Evolutionary conservation across 2,113 vertebrate genomes (phyloP), one percentile per base, ranked within the genome.

Genomic region (Anguilla japonica): DNA sequence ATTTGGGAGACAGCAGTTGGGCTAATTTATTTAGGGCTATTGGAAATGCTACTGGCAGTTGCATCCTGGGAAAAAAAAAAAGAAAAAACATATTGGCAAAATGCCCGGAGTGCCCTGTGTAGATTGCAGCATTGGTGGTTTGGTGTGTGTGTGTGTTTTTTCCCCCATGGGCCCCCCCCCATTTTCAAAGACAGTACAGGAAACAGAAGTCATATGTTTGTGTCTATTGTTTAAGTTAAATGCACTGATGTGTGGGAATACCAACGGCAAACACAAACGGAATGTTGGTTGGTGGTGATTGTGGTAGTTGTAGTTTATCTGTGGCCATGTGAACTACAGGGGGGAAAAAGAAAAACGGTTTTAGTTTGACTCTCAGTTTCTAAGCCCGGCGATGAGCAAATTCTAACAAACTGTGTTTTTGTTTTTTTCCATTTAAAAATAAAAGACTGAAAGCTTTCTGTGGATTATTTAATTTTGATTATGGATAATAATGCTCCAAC

Each of bases 381-480:
- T n/a, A 13, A 75, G 71, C 71, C 71, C 29, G 11, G 71, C 71
- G 34, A 75, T 9, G 2, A 75, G 71, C 8, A 34, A 0, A 75
- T 75, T 34, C n/a, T 34, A 75, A 34, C 71, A 75, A 13, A 34
- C 26, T 34, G 43, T 46, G 43, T 46, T 46, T 46, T 13, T 34
- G 71, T 75, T 75, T 34, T 34, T 75, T 75, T n/a, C 71, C 71
- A 75, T 22, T 20, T n/a, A 26, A 71, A 75, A 29, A 71, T 22
- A 75, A 75, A 11, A 6, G 34, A 53, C 2, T 11, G 50, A 75
- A 75, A 75, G 71, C 71, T 75, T 75, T 75, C 71, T 75, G 71
- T 75, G 71, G 71, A 75, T 75, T 75, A 75, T 34, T 34, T 34
- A 75, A 75, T 75, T 75, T 75, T 11, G n/a, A 75, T 75, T 75